Evolutionary conservation across 64 coral and sea anemone species (phyloP).

Genomic region (Actinia equina): DNA sequence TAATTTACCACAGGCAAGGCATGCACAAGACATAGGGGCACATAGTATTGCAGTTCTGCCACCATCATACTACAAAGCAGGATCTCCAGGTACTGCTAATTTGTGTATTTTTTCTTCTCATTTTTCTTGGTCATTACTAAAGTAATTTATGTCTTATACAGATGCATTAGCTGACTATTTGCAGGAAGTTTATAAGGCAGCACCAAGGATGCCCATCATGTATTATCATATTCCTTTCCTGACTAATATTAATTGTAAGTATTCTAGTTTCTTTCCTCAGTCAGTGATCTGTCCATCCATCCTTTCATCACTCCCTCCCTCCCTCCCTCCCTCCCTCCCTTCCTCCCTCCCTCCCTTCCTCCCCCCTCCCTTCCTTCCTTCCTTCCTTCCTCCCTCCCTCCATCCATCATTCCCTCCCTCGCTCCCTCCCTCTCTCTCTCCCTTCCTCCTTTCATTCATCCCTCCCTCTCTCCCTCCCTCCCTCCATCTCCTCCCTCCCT

Average conservation of each 20-base stretch:
- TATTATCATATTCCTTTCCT: conserved; percentile 62
- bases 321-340: too few species aligned
- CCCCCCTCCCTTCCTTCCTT: too few species aligned
- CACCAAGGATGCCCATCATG: conserved; percentile 45
- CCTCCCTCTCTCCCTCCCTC: too few species aligned
- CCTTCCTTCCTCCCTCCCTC: too few species aligned
- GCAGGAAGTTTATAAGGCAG: conserved; percentile 27
- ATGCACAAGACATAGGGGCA: conserved; percentile 56
- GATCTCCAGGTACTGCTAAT: conserved; percentile 29
- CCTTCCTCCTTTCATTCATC: too few species aligned
- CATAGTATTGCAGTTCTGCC: conserved; percentile 55
- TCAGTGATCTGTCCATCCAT: too few species aligned
- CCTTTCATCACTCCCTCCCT: too few species aligned
- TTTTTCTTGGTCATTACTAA: neutral
- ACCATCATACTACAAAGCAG: conserved; percentile 36
- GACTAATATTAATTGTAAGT: conserved; percentile 49
- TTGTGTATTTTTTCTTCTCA: neutral
- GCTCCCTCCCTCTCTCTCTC: too few species aligned
- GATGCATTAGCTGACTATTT: conserved; percentile 70
- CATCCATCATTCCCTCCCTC: too few species aligned
- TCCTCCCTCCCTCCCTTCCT: too few species aligned
- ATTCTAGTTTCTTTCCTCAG: too few species aligned
- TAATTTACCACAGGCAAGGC: conserved; percentile 43
- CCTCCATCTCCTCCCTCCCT: too few species aligned
- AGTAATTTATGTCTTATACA: neutral